phyloP scores from a whole-genome alignment of 2,113 vertebrate genomes.

The Jaculus jaculus region DNA sequence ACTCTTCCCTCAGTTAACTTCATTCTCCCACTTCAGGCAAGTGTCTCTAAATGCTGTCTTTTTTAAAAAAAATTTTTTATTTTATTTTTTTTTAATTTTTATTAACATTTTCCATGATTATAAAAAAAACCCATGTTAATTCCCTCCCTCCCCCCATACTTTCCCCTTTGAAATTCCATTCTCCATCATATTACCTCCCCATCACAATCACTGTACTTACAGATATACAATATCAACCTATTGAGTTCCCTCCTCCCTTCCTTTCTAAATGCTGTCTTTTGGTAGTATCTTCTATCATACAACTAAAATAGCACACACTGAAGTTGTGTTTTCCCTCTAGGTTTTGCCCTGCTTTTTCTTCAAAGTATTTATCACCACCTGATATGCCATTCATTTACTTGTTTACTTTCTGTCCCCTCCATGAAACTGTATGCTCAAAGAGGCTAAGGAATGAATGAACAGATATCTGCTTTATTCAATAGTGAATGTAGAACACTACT shows the following conservation, averaged over 20 bases:
- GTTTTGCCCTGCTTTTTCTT: constrained; percentile 18
- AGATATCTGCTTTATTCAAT: neutral
- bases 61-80: no score
- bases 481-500: neutral
- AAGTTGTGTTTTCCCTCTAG: neutral
- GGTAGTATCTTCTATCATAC: constrained; percentile 14
- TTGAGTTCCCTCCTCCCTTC: no score
- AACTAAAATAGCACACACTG: neutral
- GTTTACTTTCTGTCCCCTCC: neutral
- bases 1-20: neutral
- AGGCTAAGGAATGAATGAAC: neutral
- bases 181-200: no score
- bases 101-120: no score
- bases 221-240: no score
- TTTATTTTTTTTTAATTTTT: no score
- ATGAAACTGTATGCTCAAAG: constrained; percentile 39
- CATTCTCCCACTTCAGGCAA: neutral
- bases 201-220: no score
- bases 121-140: no score
- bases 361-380: neutral
- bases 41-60: constrained; percentile 9
- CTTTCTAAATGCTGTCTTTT: neutral
- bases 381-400: neutral
- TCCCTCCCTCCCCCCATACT: no score
- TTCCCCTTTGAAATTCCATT: no score